Conservation (phyloP, 2,797 vertebrate species). For the Triplophysa yarkandensis region DNA sequence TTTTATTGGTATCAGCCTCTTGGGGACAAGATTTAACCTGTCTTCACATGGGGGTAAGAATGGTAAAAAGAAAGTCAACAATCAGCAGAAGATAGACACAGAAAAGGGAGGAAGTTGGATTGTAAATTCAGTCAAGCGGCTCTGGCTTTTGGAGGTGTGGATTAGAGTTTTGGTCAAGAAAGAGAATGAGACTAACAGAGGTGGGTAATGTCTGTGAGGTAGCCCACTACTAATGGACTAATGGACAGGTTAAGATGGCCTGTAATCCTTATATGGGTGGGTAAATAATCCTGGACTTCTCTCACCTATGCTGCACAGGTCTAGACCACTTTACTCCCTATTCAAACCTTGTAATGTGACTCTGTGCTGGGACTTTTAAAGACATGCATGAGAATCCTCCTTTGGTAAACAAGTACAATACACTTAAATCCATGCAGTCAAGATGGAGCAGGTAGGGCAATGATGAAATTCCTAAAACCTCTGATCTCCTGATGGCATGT, state of each 20-base stretch:
- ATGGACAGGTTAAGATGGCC: constrained; percentile 34
- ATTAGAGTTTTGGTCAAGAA: constrained; percentile 31
- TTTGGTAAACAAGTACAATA: constrained; percentile 35
- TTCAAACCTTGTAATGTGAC: constrained; percentile 36
- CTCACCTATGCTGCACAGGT: constrained; percentile 18
- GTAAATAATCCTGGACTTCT: constrained; percentile 38
- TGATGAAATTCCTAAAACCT: constrained; percentile 2
- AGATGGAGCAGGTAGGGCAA: constrained; percentile 16
- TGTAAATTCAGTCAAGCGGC: constrained; percentile 37
- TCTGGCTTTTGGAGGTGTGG: constrained; percentile 29
- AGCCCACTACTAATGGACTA: constrained; percentile 45
- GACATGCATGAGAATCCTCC: constrained; percentile 13
- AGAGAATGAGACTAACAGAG: constrained; percentile 24
- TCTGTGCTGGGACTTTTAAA: constrained; percentile 8
- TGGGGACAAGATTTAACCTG: constrained; percentile 48
- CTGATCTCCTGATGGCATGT: neutral
- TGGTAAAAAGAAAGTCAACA: neutral
- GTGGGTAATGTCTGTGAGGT: constrained; percentile 2
- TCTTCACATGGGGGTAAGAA: neutral
- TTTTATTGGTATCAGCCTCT: constrained; percentile 66
- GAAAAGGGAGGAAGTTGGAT: constrained; percentile 18
- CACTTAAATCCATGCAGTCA: constrained; percentile 6
- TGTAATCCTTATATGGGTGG: constrained; percentile 49
- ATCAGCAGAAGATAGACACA: constrained; percentile 30
- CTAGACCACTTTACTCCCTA: constrained; percentile 34